Evolutionary conservation across 2,797 vertebrate species (phyloP), one percentile per base, ranked within the genome.

Genomic region (Euthynnus affinis): DNA sequence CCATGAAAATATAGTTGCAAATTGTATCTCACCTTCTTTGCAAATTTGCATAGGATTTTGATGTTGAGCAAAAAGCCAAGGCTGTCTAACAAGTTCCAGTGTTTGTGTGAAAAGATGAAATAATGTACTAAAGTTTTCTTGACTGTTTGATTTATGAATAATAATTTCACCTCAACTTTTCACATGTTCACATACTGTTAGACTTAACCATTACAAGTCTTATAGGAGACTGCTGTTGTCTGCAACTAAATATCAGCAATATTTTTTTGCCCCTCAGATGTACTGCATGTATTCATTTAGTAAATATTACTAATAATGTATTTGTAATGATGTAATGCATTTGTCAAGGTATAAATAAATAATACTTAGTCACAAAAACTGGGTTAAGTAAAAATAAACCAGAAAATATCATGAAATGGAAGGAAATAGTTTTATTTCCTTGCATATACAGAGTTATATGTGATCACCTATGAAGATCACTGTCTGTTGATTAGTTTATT

Each of bases 1-100:
- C 14, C 85, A 86, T 87, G 83, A 72, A 90, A 88, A 88, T 80
- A 9, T 52, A 27, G 14, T 77, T 85, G 87, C 85, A 91, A 91
- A 88, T 88, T 32, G 17, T 34, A 12, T 12, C 29, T 32, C 29
- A 32, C 29, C 29, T 32, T 6, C 27, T 63, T 0, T 0, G 20
- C 48, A 29, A 1, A 82, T 90, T 84, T 89, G 65, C 77, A 71
- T 87, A 13, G 18, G 17, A 23, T 49, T 74, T 52, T 73, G 5
- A 29, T 14, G 9, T 17, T 53, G 3, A 83, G 51, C 40, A 46
- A 44, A 44, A 49, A 48, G 29, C 17, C 44, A 48, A 18, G 44
- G 37, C 51, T 49, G 55, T 44, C 14, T 14, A 23, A 0, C 3
- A 20, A 74, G 64, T 40, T 66, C 18, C 59, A 64, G 25, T 70